Conservation (phyloP, 2,888 invertebrate genomes). For the Tenodera sinensis region DNA sequence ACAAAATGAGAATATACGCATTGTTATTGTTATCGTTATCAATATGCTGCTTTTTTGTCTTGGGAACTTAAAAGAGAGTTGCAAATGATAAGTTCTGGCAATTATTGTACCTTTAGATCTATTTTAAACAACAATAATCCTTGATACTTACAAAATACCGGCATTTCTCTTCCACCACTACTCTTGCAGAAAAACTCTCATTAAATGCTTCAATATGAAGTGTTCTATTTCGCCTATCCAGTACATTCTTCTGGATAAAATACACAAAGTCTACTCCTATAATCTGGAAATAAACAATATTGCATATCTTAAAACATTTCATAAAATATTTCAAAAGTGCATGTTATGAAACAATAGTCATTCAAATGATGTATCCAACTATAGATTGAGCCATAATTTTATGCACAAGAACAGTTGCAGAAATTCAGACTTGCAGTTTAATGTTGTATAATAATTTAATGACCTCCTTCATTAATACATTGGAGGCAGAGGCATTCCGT, state of each 20-base stretch:
- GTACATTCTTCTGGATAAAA: constrained; percentile 85
- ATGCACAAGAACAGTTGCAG: too few species aligned
- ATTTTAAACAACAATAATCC: not conserved
- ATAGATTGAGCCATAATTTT: too few species aligned
- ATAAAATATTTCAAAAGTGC: not conserved
- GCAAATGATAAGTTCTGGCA: too few species aligned
- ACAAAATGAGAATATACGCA: too few species aligned
- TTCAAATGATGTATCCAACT: not conserved
- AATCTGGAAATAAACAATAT: constrained; percentile 54
- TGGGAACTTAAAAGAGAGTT: too few species aligned
- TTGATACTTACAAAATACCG: constrained; percentile 70
- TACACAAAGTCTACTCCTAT: constrained; percentile 88
- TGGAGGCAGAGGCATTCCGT: too few species aligned
- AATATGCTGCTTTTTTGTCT: too few species aligned
- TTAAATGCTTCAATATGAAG: constrained; percentile 89
- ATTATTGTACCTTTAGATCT: not conserved
- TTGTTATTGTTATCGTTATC: too few species aligned
- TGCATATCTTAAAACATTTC: not conserved
- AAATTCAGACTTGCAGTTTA: too few species aligned
- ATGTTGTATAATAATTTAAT: too few species aligned
- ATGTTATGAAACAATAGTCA: not conserved
- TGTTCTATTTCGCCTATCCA: constrained; percentile 73
- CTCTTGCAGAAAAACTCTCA: constrained; percentile 81
- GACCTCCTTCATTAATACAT: too few species aligned
- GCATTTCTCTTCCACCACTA: constrained; percentile 85